phyloP scores from a whole-genome alignment of 2,888 invertebrate genomes.

The Magallana nippona region DNA sequence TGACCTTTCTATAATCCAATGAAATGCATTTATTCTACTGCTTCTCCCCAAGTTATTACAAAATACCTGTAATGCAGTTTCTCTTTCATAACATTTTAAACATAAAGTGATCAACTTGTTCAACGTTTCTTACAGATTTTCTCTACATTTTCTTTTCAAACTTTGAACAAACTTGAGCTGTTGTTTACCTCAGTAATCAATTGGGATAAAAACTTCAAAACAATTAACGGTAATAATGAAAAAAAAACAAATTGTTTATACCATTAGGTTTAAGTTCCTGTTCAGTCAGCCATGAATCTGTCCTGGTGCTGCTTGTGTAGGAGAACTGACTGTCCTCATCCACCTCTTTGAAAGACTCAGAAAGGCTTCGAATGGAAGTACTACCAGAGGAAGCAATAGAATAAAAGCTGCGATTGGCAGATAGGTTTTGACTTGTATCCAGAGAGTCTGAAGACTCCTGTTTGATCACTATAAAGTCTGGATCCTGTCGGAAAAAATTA shows the following conservation, averaged over 20 bases:
- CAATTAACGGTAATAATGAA: too few relatives aligned
- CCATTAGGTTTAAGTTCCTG: slow-evolving; percentile 61
- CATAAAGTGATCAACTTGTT: too few relatives aligned
- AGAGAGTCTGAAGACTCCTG: slow-evolving; percentile 42
- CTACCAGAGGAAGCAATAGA: slow-evolving; percentile 44
- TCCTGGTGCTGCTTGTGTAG: slow-evolving; percentile 51
- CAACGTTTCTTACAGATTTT: too few relatives aligned
- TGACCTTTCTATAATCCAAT: too few relatives aligned
- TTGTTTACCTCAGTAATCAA: too few relatives aligned
- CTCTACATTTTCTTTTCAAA: too few relatives aligned
- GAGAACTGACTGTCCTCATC: slow-evolving; percentile 68
- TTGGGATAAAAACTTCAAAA: too few relatives aligned
- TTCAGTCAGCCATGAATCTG: slow-evolving; percentile 58
- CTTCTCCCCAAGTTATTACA: too few relatives aligned
- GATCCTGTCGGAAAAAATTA: slow-evolving; percentile 33
- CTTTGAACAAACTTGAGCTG: too few relatives aligned
- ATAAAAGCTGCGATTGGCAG: slow-evolving; percentile 42
- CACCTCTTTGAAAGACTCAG: slow-evolving; percentile 58
- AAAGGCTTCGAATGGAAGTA: slow-evolving; percentile 50
- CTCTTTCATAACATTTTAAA: too few relatives aligned
- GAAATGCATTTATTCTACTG: too few relatives aligned
- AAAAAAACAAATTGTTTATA: neutral
- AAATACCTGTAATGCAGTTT: too few relatives aligned
- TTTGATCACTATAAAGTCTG: slow-evolving; percentile 38
- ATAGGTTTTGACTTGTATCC: slow-evolving; percentile 43